Percentiles rank a stretch among this genome's conserved stretches.
Evolutionary conservation across 2,113 vertebrate species (phyloP).

Genomic region (Pimephales promelas): DNA sequence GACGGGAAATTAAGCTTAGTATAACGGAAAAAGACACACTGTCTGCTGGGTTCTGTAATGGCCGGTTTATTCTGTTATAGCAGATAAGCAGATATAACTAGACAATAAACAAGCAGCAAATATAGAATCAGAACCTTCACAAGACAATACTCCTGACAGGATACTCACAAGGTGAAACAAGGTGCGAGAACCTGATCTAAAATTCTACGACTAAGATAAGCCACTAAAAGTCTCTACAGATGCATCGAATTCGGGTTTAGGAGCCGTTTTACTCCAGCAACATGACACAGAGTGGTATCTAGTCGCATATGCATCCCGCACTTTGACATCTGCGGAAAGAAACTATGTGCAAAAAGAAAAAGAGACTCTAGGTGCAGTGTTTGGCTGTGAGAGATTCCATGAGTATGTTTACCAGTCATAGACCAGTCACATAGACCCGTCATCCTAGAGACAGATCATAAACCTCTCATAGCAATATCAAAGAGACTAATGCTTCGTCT

Average conservation of each 20-base stretch:
- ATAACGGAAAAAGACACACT: too few relatives aligned
- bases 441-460: constrained; percentile 41
- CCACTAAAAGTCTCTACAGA: constrained; percentile 47
- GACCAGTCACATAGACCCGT: constrained; percentile 30
- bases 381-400: constrained; percentile 43
- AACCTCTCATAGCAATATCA: constrained; percentile 38
- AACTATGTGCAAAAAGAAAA: constrained; percentile 46
- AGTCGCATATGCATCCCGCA: constrained; percentile 5
- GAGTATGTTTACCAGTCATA: constrained; percentile 37
- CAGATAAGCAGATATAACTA: too few relatives aligned
- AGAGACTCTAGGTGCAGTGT: constrained; percentile 42
- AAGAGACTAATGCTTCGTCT: not conserved
- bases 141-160: too few relatives aligned
- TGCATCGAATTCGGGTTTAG: constrained; percentile 22
- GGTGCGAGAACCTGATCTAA: constrained; percentile 39
- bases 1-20: too few relatives aligned
- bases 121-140: too few relatives aligned
- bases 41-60: too few relatives aligned
- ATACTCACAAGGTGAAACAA: too few relatives aligned
- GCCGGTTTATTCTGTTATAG: too few relatives aligned
- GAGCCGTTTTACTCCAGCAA: constrained; percentile 33
- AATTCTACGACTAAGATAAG: constrained; percentile 28
- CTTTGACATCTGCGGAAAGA: constrained; percentile 31
- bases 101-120: too few relatives aligned
- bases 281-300: not conserved